Conservation (phyloP, 2,113 vertebrate species). For the Dendropsophus ebraccatus region DNA sequence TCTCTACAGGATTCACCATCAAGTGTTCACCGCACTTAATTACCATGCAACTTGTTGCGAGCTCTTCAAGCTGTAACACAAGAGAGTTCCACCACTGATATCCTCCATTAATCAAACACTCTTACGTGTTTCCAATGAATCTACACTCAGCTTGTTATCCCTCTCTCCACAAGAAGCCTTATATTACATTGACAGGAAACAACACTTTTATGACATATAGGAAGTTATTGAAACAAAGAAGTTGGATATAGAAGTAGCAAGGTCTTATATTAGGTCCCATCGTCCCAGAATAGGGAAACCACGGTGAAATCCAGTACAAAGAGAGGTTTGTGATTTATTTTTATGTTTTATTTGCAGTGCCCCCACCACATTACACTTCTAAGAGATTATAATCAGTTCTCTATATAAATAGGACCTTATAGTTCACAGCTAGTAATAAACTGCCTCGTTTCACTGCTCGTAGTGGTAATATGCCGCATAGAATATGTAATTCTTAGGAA, state of each 20-base stretch:
- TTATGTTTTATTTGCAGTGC: background rate
- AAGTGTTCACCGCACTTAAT: slow-evolving; percentile 33
- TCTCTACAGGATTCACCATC: slow-evolving; percentile 34
- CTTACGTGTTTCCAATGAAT: background rate
- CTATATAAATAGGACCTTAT: background rate
- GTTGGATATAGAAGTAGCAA: background rate
- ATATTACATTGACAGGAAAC: background rate
- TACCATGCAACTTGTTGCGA: slow-evolving; percentile 13
- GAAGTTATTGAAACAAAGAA: background rate
- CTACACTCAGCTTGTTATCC: background rate
- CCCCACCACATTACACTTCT: background rate
- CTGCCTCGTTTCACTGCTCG: no score
- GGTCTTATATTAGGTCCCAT: background rate
- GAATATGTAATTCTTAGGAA: no score
- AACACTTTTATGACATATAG: background rate
- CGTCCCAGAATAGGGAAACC: background rate
- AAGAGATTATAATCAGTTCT: no score
- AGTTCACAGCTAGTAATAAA: background rate
- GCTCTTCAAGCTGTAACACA: slow-evolving; percentile 18
- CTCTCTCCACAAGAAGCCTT: background rate
- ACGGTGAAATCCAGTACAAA: background rate
- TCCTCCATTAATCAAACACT: slow-evolving; percentile 41
- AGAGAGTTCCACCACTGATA: background rate
- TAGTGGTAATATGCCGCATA: no score
- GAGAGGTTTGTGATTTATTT: background rate